Evolutionary conservation across 2,888 invertebrate species (phyloP).

Genomic region (Agonopterix arenella): DNA sequence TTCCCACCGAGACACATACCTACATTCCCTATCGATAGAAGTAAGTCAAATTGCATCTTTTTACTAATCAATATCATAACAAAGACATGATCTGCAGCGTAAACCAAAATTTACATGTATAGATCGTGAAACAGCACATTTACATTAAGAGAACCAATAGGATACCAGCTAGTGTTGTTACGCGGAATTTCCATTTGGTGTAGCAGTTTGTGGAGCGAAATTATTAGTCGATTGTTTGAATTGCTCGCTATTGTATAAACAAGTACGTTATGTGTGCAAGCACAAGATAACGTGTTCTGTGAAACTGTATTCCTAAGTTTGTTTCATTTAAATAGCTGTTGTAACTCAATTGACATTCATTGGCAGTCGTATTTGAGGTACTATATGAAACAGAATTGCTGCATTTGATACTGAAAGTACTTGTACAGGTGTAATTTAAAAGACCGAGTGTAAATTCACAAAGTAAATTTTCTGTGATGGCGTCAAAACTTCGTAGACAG

Average conservation of each 20-base stretch:
- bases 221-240: slow-evolving; percentile 58
- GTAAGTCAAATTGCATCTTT: too few relatives aligned
- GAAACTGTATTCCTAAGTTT: too few relatives aligned
- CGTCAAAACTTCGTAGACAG: neutral
- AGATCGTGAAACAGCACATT: slow-evolving; percentile 40
- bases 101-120: slow-evolving; percentile 11
- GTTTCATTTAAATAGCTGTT: too few relatives aligned
- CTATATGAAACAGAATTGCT: neutral
- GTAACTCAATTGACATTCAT: too few relatives aligned
- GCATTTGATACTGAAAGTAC: too few relatives aligned
- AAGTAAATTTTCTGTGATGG: neutral
- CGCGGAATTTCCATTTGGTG: slow-evolving; percentile 56
- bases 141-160: slow-evolving; percentile 50
- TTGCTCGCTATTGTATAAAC: slow-evolving; percentile 40
- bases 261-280: slow-evolving; percentile 36
- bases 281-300: slow-evolving; percentile 32
- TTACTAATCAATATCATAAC: neutral
- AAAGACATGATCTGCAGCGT: neutral
- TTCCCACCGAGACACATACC: too few relatives aligned
- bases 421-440: too few relatives aligned
- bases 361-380: too few relatives aligned
- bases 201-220: slow-evolving; percentile 46
- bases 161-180: slow-evolving; percentile 29
- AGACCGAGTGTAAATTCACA: neutral
- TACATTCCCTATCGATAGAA: too few relatives aligned